A percentile compares a stretch with the other conserved stretches of the same genome.
These are phyloP conservation scores for Muntiacus reevesi DNA, from an alignment of 2,113 vertebrate genomes.

Conservation along the genomic window DNA sequence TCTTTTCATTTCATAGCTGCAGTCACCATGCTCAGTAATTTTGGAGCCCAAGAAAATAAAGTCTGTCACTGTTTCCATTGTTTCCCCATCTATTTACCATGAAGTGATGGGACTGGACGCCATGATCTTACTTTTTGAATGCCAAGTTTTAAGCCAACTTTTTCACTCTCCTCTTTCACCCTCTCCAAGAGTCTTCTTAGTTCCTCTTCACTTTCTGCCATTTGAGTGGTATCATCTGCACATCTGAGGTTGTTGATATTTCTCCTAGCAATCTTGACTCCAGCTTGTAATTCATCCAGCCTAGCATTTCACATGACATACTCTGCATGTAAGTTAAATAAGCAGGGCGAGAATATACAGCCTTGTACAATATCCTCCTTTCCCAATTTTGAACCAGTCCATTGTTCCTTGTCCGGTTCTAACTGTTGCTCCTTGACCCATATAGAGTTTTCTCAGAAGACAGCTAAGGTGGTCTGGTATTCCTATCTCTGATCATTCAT, in stretches of 20 bases:
- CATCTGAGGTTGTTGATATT: neutral
- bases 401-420: neutral
- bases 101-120: neutral
- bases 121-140: neutral
- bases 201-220: neutral
- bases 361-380: neutral
- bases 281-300: neutral
- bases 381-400: neutral
- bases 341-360: neutral
- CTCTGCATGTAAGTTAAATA: neutral
- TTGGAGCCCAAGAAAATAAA: neutral
- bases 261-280: neutral
- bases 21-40: neutral
- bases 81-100: neutral
- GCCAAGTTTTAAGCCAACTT: neutral
- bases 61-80: neutral
- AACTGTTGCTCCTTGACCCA: neutral
- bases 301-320: neutral
- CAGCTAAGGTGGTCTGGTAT: neutral
- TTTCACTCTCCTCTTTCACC: neutral
- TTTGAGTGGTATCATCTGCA: neutral
- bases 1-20: neutral
- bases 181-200: neutral
- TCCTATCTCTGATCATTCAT: neutral
- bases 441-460: neutral